Conservation (phyloP, 2,888 invertebrate species). For the Rhagium mordax region DNA sequence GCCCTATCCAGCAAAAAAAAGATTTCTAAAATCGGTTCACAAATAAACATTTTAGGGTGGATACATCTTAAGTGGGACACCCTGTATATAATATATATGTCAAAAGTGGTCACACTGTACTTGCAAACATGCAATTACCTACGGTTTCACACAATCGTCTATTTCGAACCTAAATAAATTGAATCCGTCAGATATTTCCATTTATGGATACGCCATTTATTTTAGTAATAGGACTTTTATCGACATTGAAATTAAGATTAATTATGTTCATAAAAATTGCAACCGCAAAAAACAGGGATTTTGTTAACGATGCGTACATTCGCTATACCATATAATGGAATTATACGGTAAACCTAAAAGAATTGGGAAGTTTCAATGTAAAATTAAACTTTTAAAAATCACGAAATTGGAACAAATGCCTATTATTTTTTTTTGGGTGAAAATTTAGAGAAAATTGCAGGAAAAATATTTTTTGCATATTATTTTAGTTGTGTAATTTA, state of each 20-base stretch:
- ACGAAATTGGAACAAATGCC: no score
- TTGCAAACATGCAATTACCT: background rate
- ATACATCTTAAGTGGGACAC: no score
- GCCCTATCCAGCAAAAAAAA: no score
- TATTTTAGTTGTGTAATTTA: no score
- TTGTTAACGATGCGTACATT: constrained; percentile 1
- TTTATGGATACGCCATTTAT: background rate
- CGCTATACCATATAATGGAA: background rate
- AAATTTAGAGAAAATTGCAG: no score
- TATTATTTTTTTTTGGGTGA: no score
- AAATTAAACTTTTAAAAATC: constrained; percentile 13
- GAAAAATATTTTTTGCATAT: no score
- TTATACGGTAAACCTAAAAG: constrained; percentile 4
- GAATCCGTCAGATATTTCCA: background rate
- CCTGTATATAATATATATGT: background rate
- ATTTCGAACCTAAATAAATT: background rate
- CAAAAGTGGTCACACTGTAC: background rate
- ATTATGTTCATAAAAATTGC: constrained; percentile 6
- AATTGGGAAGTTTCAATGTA: background rate
- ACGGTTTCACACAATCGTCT: background rate
- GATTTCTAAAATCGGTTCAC: no score
- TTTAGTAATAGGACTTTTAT: background rate
- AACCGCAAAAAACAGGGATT: constrained; percentile 4
- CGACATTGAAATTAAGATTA: constrained; percentile 8
- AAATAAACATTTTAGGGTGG: no score